These are phyloP conservation scores for Coreoperca whiteheadi DNA, from an alignment of 2,113 vertebrate species.

Conservation along the genomic window DNA sequence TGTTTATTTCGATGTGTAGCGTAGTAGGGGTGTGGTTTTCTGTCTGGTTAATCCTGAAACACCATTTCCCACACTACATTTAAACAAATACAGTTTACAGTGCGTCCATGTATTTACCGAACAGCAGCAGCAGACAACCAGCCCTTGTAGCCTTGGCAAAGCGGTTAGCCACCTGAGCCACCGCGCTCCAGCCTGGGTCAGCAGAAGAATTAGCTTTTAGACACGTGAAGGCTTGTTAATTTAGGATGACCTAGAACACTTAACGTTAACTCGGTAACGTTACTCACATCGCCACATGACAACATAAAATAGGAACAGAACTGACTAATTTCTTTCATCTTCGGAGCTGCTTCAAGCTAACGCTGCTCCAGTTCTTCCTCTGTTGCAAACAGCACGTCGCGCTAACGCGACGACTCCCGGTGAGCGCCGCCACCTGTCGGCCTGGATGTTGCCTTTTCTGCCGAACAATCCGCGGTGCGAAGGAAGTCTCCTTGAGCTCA, in stretches of 20 bases:
- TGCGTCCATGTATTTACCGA: neutral
- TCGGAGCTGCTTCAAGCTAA: neutral
- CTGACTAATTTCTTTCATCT: too few species aligned
- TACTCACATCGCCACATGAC: neutral
- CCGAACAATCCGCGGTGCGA: neutral
- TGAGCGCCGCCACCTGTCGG: constrained; percentile 49
- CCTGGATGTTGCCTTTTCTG: neutral
- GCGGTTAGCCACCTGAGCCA: neutral
- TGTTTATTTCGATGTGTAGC: neutral
- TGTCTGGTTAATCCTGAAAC: neutral
- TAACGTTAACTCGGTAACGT: neutral
- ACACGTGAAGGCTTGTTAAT: too few species aligned
- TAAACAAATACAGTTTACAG: neutral
- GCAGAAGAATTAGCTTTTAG: neutral
- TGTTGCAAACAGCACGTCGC: neutral
- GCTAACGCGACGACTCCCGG: too few species aligned
- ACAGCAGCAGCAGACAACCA: neutral
- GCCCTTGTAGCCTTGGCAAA: neutral
- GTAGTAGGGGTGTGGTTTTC: neutral
- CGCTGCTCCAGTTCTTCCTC: neutral
- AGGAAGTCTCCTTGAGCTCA: neutral
- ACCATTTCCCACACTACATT: neutral
- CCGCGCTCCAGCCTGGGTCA: neutral
- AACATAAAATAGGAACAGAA: accelerated
- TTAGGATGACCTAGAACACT: accelerated